These are phyloP conservation scores for Bimastos eiseni DNA, from an alignment of 2,888 invertebrate species.

Conservation along the genomic window DNA sequence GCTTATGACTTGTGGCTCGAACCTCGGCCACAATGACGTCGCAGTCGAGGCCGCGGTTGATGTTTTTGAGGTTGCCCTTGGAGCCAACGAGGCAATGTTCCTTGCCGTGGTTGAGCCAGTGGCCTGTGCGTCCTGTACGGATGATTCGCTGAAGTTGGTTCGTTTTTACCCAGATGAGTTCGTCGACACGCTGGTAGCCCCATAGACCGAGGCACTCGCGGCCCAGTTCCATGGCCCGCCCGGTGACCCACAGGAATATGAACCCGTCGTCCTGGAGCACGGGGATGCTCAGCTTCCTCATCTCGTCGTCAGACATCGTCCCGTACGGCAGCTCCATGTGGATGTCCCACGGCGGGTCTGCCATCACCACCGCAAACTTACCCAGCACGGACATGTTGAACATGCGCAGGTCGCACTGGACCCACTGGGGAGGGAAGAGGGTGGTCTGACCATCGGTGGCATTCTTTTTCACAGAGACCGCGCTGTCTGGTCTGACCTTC, in stretches of 20 bases:
- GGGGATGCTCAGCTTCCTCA: constrained; percentile 91
- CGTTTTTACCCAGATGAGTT: constrained; percentile 98
- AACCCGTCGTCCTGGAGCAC: constrained; percentile 92
- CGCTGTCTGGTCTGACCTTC: constrained; percentile 44
- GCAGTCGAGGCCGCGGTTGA: constrained; percentile 88
- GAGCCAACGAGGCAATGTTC: constrained; percentile 94
- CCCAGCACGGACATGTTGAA: constrained; percentile 88
- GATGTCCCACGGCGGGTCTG: constrained; percentile 98
- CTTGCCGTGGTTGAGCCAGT: constrained; percentile 98
- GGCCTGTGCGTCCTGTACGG: constrained; percentile 92
- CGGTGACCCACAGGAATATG: constrained; percentile 73
- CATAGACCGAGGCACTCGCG: constrained; percentile 82
- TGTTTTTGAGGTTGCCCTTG: constrained; percentile 87
- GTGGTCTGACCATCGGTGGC: constrained; percentile 48
- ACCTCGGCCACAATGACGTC: constrained; percentile 97
- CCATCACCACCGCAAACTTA: constrained; percentile 98
- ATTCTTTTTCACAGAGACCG: background rate
- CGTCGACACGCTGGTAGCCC: constrained; percentile 95
- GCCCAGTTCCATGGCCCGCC: constrained; percentile 85
- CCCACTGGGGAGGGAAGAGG: constrained; percentile 73
- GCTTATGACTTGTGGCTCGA: constrained; percentile 94
- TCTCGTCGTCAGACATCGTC: constrained; percentile 97
- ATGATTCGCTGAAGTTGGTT: constrained; percentile 96
- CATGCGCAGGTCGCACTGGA: constrained; percentile 90
- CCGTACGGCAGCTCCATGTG: constrained; percentile 99